Evolutionary conservation across 2,888 invertebrate genomes (phyloP).

Genomic region (Heliconius cydno): DNA sequence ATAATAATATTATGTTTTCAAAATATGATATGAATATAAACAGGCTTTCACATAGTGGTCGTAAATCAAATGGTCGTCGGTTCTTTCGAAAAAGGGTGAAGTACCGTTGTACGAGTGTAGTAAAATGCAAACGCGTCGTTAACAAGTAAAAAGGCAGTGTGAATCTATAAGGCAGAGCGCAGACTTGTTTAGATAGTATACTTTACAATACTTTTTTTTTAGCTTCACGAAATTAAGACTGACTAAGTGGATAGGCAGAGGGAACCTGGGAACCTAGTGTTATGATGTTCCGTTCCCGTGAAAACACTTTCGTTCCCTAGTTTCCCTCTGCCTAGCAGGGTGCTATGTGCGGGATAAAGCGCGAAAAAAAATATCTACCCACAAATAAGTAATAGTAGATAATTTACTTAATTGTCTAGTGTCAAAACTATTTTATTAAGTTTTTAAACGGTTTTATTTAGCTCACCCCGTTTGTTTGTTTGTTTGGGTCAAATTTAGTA

Average conservation of each 20-base stretch:
- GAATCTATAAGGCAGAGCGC: conserved; percentile 30
- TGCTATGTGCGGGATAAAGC: no score
- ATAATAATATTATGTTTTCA: conserved; percentile 9
- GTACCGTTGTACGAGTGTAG: conserved; percentile 69
- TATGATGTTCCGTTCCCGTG: neutral
- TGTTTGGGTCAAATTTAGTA: no score
- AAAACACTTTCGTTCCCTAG: no score
- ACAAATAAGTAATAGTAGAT: no score
- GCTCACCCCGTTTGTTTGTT: no score
- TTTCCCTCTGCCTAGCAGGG: no score
- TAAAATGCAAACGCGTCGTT: conserved; percentile 63
- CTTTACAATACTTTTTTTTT: neutral
- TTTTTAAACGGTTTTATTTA: no score
- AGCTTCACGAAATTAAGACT: neutral
- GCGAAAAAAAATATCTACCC: no score
- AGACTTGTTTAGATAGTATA: conserved; percentile 9
- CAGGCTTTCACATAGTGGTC: conserved; percentile 45
- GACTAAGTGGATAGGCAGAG: neutral
- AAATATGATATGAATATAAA: conserved; percentile 30
- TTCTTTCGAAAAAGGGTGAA: conserved; percentile 63
- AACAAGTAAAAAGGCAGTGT: conserved; percentile 38
- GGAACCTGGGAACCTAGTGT: neutral
- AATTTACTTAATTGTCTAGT: no score
- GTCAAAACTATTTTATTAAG: no score
- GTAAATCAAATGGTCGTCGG: conserved; percentile 60